Percentiles rank a stretch among this genome's conserved stretches.
Conservation (phyloP, 2,888 invertebrate genomes). For the Agelastica alni region DNA sequence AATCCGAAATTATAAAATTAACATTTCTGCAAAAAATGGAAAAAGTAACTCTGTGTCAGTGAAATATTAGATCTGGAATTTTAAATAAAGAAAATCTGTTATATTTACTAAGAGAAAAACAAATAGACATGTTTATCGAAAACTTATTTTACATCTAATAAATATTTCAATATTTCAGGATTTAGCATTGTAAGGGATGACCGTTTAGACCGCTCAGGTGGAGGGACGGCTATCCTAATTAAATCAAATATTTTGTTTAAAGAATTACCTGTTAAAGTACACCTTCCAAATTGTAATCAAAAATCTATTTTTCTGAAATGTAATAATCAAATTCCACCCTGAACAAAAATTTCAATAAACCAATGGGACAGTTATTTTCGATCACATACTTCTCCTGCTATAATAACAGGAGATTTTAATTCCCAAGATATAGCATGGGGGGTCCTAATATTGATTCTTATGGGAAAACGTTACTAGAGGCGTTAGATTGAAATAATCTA, state of each 20-base stretch:
- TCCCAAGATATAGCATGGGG: slow-evolving; percentile 1
- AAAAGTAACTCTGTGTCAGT: too few species aligned
- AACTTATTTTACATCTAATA: neutral
- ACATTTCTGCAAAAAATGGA: too few species aligned
- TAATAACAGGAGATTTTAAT: neutral
- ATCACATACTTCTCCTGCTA: neutral
- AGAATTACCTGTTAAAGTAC: neutral
- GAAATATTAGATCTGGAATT: too few species aligned
- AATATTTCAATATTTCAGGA: neutral
- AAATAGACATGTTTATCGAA: neutral
- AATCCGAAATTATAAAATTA: neutral
- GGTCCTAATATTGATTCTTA: neutral
- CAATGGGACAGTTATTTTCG: neutral
- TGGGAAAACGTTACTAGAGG: neutral
- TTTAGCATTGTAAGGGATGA: neutral
- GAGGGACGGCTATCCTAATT: neutral
- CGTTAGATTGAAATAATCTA: slow-evolving; percentile 1
- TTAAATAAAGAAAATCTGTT: too few species aligned
- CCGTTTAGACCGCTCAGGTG: neutral
- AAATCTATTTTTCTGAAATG: neutral
- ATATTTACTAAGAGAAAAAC: neutral
- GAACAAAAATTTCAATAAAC: neutral
- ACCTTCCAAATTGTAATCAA: neutral
- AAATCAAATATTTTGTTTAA: neutral
- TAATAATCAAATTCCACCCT: neutral